Conservation (phyloP, 2,797 vertebrate genomes). For the Bufotes viridis region DNA sequence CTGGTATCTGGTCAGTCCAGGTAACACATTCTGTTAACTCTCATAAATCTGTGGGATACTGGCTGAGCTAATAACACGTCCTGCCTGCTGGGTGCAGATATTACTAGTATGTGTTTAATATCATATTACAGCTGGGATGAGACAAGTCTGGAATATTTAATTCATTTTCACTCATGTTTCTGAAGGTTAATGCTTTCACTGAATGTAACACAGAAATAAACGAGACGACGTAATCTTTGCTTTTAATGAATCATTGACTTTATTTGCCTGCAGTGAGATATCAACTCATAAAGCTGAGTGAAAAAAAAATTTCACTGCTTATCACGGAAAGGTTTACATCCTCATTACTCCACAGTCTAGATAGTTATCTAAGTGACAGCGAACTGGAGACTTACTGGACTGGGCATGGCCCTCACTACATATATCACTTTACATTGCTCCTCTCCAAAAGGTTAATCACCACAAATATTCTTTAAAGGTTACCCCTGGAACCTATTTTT, state of each 20-base stretch:
- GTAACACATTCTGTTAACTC: background rate
- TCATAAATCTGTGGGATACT: background rate
- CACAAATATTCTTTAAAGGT: no score
- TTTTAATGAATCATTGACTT: conserved; percentile 45
- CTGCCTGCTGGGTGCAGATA: background rate
- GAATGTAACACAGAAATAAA: conserved; percentile 37
- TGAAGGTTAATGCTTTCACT: conserved; percentile 40
- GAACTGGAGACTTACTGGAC: background rate
- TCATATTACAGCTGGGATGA: background rate
- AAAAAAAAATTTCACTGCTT: conserved; percentile 37
- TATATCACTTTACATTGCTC: no score
- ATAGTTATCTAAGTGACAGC: background rate
- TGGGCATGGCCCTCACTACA: background rate
- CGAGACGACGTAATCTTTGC: conserved; percentile 50
- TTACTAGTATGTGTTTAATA: conserved; percentile 19
- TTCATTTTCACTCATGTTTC: background rate
- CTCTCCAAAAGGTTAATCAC: no score
- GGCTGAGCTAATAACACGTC: background rate
- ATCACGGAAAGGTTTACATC: conserved; percentile 13
- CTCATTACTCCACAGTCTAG: conserved; percentile 21
- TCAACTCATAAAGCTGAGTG: background rate
- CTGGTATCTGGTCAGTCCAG: background rate
- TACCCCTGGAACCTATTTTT: no score
- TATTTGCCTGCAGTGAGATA: conserved; percentile 40
- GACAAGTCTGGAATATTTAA: conserved; percentile 13